Conservation (phyloP, 2,888 invertebrate genomes). For the Limnephilus marmoratus region DNA sequence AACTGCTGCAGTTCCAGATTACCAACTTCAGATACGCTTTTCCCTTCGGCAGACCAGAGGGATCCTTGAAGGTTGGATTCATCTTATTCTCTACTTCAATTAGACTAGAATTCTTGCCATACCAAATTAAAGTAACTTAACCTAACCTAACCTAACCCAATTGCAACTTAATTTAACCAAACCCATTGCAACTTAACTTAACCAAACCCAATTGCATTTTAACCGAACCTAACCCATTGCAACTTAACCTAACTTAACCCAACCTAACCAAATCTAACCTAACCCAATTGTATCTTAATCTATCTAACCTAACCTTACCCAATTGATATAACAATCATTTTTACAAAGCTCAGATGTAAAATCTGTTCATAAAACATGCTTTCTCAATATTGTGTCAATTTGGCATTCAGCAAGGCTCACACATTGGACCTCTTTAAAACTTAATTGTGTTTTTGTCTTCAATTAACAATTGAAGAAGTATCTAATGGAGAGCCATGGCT, state of each 20-base stretch:
- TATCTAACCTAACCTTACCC: neutral
- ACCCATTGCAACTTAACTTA: no score
- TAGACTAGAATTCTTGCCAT: neutral
- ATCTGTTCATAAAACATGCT: neutral
- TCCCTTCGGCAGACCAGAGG: conserved; percentile 99
- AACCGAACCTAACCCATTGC: no score
- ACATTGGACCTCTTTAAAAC: neutral
- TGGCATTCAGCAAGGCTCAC: neutral
- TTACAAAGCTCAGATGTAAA: neutral
- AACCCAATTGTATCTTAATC: neutral
- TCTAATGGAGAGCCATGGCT: no score
- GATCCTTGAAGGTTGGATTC: conserved; percentile 86
- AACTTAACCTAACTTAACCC: neutral
- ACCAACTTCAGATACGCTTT: conserved; percentile 99
- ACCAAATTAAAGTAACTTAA: neutral
- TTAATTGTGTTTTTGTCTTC: neutral
- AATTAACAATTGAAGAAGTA: no score
- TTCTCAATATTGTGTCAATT: neutral
- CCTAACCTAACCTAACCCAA: neutral
- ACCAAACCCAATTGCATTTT: no score
- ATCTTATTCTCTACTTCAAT: neutral
- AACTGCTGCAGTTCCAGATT: conserved; percentile 97
- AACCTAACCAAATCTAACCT: no score
- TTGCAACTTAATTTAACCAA: neutral
- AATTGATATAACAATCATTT: neutral